Base-by-base conservation (phyloP, 1,140 invertebrate species). In the Carcinoscorpius rotundicauda region DNA sequence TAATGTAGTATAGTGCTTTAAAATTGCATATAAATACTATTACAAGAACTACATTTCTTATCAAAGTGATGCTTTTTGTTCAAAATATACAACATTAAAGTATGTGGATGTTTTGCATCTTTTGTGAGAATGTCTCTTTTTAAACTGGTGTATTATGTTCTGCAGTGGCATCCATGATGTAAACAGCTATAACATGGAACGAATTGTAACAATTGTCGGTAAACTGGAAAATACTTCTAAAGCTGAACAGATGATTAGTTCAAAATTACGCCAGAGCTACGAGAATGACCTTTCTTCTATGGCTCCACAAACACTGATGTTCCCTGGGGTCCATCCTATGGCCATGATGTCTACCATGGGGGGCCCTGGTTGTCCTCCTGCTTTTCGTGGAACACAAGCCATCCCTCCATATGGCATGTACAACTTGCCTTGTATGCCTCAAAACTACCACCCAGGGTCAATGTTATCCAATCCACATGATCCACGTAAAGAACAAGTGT, bases 141-240 rank as follows among this genome's bases (percentile, higher is more conserved):
- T 29, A 29, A 29, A 29, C 29, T 29, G 0, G 2, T 29, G 29
- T 29, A 29, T 29, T 29, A 29, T 29, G 29, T 63, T 73, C n/a
- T 75, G 55, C 71, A 93, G 89, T 70, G 68, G 66, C 63, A 92
- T 94, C 66, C 92, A 93, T 71, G 92, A 95, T 73, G 91, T 95
- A 62, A 93, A 87, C 75, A 93, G 89, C 74, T 93, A 91, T 77
- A 96, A 94, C 75, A 78, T 93, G 73, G 95, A 98, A 76, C 85
- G 95, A 63, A 94, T 97, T 59, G 97, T 98, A 66, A 96, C 93
- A 6, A 91, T 98, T 4, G 93, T 93, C 76, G 94, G 93, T 49
- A 81, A 82, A 57, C 87, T 94, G 72, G 87, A 89, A 49, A 91
- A 92, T 71, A 95, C 97, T 85, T 90, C 89, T 70, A 87, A 88